These are phyloP conservation scores for Papilio elwesi DNA, from an alignment of 2,888 invertebrate species.

Conservation along the genomic window DNA sequence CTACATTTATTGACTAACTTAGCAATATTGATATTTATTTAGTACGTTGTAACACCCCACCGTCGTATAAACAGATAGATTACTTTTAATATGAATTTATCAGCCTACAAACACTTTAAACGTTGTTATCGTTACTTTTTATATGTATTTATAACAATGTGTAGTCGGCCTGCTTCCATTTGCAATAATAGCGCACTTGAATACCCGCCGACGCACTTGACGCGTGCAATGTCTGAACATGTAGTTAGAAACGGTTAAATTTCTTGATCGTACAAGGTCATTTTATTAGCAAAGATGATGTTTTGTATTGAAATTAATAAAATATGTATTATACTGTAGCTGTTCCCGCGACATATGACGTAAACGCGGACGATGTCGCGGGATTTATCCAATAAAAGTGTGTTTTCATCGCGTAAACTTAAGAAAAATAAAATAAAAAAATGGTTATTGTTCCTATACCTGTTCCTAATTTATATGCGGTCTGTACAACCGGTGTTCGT, in stretches of 20 bases:
- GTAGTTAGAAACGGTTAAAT: conserved; percentile 18
- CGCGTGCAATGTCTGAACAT: conserved; percentile 9
- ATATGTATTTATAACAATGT: conserved; percentile 13
- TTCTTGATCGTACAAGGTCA: conserved; percentile 13
- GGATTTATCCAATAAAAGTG: no score
- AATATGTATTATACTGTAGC: not conserved
- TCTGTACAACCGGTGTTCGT: no score
- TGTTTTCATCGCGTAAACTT: no score
- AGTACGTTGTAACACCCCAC: not conserved
- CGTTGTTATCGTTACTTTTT: not conserved
- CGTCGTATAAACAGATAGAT: not conserved
- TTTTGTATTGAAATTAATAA: conserved; percentile 1
- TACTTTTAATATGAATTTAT: conserved; percentile 7
- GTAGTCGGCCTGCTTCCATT: conserved; percentile 11
- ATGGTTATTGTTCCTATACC: no score
- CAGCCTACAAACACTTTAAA: conserved; percentile 3
- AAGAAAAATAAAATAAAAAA: no score
- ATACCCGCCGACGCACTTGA: conserved; percentile 11
- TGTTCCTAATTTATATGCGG: no score
- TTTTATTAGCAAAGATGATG: conserved; percentile 1
- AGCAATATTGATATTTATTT: not conserved
- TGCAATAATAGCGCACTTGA: conserved; percentile 23
- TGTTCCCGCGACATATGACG: no score
- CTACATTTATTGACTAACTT: not conserved
- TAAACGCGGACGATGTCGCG: no score